Evolutionary conservation across 2,888 invertebrate species (phyloP).

Genomic region (Drepanosiphum platanoidis): DNA sequence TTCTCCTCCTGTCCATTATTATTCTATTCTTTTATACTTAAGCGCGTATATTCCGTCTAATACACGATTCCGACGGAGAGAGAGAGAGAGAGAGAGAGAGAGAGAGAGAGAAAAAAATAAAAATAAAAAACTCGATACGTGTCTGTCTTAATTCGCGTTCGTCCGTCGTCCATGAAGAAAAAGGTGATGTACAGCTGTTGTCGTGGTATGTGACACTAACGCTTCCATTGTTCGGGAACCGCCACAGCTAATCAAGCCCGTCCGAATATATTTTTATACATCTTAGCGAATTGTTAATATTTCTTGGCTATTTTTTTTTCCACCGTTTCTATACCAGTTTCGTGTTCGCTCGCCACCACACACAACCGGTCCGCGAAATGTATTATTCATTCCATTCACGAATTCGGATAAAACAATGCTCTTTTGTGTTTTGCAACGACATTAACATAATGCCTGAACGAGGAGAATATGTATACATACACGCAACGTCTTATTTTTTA

Average conservation of each 20-base stretch:
- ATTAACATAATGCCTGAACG: slow-evolving; percentile 52
- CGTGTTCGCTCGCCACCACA: neutral
- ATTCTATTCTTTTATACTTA: slow-evolving; percentile 47
- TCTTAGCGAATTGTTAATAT: slow-evolving; percentile 45
- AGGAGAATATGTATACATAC: slow-evolving; percentile 13
- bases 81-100: neutral
- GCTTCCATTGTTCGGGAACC: slow-evolving; percentile 59
- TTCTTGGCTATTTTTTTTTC: slow-evolving; percentile 38
- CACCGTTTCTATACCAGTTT: slow-evolving; percentile 7
- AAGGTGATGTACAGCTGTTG: slow-evolving; percentile 62
- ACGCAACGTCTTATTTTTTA: slow-evolving; percentile 32
- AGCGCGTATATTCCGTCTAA: slow-evolving; percentile 24
- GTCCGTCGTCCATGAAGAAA: slow-evolving; percentile 41
- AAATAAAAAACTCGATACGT: slow-evolving; percentile 35
- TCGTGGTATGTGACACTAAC: slow-evolving; percentile 61
- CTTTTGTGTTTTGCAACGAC: slow-evolving; percentile 59
- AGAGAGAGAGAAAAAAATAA: neutral
- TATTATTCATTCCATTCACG: slow-evolving; percentile 59
- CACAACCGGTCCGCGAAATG: slow-evolving; percentile 56
- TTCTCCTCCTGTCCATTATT: slow-evolving; percentile 15
- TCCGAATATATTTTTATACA: slow-evolving; percentile 45
- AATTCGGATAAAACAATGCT: slow-evolving; percentile 61
- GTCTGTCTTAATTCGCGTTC: slow-evolving; percentile 57
- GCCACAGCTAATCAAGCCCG: slow-evolving; percentile 60
- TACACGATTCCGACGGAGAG: slow-evolving; percentile 12